These are phyloP conservation scores for Scolopax rusticola DNA, from an alignment of 2,797 vertebrate species.

Conservation along the genomic window DNA sequence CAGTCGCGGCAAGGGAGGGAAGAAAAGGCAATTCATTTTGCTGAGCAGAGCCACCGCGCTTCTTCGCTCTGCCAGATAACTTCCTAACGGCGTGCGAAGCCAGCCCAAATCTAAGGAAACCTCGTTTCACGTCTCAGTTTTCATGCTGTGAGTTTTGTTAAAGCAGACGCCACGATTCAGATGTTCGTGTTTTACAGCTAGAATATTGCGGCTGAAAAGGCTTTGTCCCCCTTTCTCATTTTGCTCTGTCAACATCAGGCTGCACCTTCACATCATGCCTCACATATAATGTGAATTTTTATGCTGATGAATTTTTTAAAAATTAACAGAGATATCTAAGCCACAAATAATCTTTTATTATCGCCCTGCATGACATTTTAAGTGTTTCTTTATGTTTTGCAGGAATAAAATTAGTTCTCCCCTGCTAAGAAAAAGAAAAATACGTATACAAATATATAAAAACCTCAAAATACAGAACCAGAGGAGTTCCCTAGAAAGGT, in stretches of 20 bases:
- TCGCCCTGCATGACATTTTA: slow-evolving; percentile 5
- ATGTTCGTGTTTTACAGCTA: slow-evolving; percentile 49
- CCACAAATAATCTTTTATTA: slow-evolving; percentile 31
- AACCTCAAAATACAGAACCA: not conserved
- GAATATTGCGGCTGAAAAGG: not conserved
- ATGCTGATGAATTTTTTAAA: not conserved
- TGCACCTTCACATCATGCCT: not conserved
- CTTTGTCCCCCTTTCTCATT: slow-evolving; percentile 22
- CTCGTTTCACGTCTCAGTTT: not conserved
- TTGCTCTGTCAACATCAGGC: slow-evolving; percentile 6
- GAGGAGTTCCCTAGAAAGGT: not conserved
- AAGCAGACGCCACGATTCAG: not conserved
- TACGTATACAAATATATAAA: not conserved
- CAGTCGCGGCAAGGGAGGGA: not conserved
- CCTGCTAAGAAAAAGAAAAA: slow-evolving; percentile 32
- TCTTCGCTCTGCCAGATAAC: not conserved
- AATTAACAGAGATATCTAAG: not conserved
- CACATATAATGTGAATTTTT: not conserved
- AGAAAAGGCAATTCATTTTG: slow-evolving; percentile 31
- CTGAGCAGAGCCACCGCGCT: not conserved
- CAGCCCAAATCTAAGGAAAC: slow-evolving; percentile 9
- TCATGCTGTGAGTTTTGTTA: slow-evolving; percentile 26
- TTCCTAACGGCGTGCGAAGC: not conserved
- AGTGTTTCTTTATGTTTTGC: slow-evolving; percentile 24
- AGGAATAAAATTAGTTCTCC: slow-evolving; percentile 47